These are phyloP conservation scores for Chiroxiphia lanceolata DNA, from an alignment of 2,797 vertebrate genomes.

Conservation along the genomic window DNA sequence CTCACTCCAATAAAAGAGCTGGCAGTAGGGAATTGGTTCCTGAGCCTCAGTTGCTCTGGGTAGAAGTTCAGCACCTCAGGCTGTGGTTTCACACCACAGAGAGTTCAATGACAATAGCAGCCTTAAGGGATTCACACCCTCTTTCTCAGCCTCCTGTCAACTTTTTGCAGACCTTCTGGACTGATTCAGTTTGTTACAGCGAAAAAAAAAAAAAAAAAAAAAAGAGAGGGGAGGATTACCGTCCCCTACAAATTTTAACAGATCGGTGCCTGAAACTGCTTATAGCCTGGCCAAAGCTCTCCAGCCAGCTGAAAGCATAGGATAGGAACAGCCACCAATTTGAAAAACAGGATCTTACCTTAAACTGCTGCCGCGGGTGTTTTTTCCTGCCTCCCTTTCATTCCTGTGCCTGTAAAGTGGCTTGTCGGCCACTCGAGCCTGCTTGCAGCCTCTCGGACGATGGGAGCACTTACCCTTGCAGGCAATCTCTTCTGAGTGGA, in stretches of 20 bases:
- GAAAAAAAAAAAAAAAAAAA: too few species aligned
- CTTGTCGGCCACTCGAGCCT: background rate
- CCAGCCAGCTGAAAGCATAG: background rate
- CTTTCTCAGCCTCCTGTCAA: slow-evolving; percentile 11
- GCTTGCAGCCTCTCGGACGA: background rate
- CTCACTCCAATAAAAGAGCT: slow-evolving; percentile 18
- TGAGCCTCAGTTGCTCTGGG: background rate
- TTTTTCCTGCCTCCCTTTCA: background rate
- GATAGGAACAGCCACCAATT: background rate
- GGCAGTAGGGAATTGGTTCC: slow-evolving; percentile 27
- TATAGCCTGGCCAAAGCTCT: background rate
- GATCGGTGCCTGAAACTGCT: background rate
- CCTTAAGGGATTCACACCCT: slow-evolving; percentile 53
- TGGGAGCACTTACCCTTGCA: rapidly evolving
- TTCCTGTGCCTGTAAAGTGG: background rate
- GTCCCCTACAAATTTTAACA: background rate
- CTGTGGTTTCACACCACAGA: slow-evolving; percentile 13
- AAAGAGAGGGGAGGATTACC: rapidly evolving
- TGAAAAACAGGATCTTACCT: background rate
- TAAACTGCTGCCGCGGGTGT: background rate
- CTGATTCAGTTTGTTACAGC: background rate
- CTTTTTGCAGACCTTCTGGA: background rate
- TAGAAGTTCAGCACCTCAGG: slow-evolving; percentile 52
- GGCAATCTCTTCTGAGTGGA: background rate
- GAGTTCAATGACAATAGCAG: slow-evolving; percentile 27